Percentiles rank a stretch among this genome's conserved stretches.
phyloP scores from a whole-genome alignment of 2,113 vertebrate species.

The Mobula hypostoma region DNA sequence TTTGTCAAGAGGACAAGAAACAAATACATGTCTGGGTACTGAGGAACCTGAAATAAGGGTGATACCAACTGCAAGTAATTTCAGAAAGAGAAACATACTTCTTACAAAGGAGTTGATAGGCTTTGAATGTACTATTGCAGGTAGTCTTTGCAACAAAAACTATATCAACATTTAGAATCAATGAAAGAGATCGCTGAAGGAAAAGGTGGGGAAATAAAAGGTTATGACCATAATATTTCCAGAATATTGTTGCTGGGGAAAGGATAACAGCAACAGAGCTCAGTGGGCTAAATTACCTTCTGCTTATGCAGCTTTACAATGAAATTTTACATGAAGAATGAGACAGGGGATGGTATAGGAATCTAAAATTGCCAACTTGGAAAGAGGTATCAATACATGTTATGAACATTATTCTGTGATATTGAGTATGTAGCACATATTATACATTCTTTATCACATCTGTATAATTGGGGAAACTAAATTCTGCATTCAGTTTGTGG shows the following conservation, averaged over 20 bases:
- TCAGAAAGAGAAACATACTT: not conserved
- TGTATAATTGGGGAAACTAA: not conserved
- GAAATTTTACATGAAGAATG: not conserved
- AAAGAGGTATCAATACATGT: no score
- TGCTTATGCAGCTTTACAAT: not conserved
- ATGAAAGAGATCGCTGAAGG: not conserved
- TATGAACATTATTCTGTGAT: no score
- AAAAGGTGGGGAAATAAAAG: not conserved
- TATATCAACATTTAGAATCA: not conserved
- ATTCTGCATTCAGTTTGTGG: not conserved
- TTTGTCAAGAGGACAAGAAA: not conserved
- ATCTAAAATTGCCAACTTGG: no score
- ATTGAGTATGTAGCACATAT: no score
- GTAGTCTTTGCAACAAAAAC: not conserved
- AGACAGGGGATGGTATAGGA: no score
- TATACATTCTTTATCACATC: not conserved
- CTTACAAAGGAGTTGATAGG: not conserved
- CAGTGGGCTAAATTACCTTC: not conserved
- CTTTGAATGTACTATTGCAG: not conserved
- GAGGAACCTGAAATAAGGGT: not conserved
- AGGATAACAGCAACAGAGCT: not conserved
- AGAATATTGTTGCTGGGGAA: not conserved
- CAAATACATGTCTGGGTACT: not conserved
- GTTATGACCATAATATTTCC: not conserved
- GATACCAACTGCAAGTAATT: not conserved